Base-by-base conservation (phyloP, 2,888 invertebrate species). In the Ectemnius continuus region DNA sequence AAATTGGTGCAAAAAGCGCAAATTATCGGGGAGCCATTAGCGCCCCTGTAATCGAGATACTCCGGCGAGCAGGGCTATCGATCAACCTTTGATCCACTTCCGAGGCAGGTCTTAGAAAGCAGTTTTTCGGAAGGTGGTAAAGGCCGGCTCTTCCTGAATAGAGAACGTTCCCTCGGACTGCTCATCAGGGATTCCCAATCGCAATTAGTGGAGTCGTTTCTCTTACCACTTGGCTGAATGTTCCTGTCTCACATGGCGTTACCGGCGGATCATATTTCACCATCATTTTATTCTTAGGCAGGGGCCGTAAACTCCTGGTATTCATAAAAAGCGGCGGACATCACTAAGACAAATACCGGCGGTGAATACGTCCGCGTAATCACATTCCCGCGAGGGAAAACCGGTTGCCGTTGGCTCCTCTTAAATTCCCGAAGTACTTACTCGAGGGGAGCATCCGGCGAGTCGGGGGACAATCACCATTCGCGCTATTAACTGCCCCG, bases 401-500 rank as follows among this genome's bases (percentile, higher is more conserved):
- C 65, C 23, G 47, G 68, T 75, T 75, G 66, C 59, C 75, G 63
- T 63, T 46, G 18, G 61, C 36, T 28, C 45, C 48, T 18, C 68
- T 62, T 75, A 77, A 76, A 73, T 76, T 76, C 67, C 59, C 73
- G 52, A 58, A 20, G 65, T 67, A 66, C 62, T 67, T 72, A 71
- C 60, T 28, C 58, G 48, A 67, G 73, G 69, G 58, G 73, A 75
- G 80, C 68, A 63, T 65, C 36, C 66, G 61, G 52, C 52, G 13
- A 11, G 36, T 11, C 36, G 36, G 36, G 36, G 36, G 67, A 68
- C 57, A 73, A 78, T 77, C 79, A 66, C 71, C 69, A 78, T 74
- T 71, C 75, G 71, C 74, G 78, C 75, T 78, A 82, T 82, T 77
- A 81, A 81, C 81, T 78, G 79, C 60, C 81, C 36, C 73, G 64